Percentiles rank a stretch among this genome's conserved stretches.
phyloP scores from a whole-genome alignment of 2,113 vertebrate species.

The Willisornis vidua region DNA sequence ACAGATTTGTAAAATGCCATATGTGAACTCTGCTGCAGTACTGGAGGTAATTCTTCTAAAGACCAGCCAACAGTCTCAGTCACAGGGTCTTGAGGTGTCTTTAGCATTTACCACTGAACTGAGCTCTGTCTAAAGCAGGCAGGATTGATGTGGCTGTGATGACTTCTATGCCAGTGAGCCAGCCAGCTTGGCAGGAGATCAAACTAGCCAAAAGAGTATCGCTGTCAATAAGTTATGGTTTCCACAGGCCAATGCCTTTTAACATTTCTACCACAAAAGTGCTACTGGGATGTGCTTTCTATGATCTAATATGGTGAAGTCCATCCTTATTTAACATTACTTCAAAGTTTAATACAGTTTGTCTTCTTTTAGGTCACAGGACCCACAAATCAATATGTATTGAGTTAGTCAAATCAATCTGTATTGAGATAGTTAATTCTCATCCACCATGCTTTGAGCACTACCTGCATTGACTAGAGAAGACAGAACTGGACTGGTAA shows the following conservation, averaged over 20 bases:
- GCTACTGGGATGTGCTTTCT: not conserved
- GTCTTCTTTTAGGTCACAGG: not conserved
- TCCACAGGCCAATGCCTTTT: not conserved
- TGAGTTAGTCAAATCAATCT: constrained; percentile 28
- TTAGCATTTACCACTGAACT: not conserved
- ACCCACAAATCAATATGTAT: constrained; percentile 51
- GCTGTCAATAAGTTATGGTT: not conserved
- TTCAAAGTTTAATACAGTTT: constrained; percentile 10
- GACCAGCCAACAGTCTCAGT: not conserved
- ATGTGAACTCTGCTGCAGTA: not conserved
- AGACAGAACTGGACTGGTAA: not conserved
- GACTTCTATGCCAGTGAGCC: not conserved
- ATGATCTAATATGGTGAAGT: not conserved
- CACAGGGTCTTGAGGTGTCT: not conserved
- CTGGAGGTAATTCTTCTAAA: not conserved
- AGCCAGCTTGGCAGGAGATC: not conserved
- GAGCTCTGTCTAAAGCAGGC: not conserved
- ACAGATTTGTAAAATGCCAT: not conserved
- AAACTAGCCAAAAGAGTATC: not conserved
- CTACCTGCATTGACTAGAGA: not conserved
- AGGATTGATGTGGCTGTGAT: not conserved
- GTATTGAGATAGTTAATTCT: constrained; percentile 27
- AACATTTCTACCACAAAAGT: not conserved
- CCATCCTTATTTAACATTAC: not conserved
- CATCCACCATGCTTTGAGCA: not conserved